These are phyloP conservation scores for Ectobius pallidus DNA, from an alignment of 2,888 invertebrate species.

Conservation along the genomic window DNA sequence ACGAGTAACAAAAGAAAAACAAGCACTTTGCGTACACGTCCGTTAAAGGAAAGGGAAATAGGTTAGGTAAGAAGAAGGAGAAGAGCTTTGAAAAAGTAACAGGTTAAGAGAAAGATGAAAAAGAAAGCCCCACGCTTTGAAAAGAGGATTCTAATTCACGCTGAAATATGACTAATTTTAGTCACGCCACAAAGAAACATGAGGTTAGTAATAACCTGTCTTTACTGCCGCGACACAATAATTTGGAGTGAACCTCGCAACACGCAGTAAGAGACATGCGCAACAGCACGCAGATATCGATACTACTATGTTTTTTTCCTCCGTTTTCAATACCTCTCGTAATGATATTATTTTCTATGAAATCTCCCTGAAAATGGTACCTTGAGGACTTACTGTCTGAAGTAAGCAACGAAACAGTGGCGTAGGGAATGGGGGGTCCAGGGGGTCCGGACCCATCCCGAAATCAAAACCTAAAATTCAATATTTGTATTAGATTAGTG, in stretches of 20 bases:
- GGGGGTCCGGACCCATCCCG: too few relatives aligned
- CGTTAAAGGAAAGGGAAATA: neutral
- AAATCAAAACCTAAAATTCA: too few relatives aligned
- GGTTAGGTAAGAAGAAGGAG: neutral
- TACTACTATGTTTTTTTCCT: neutral
- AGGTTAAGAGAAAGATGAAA: too few relatives aligned
- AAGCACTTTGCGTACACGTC: neutral
- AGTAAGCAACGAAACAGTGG: too few relatives aligned
- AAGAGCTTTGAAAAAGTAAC: neutral
- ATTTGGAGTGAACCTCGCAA: neutral
- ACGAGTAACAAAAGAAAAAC: too few relatives aligned
- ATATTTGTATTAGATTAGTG: too few relatives aligned
- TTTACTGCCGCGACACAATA: neutral
- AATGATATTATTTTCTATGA: too few relatives aligned
- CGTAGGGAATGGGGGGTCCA: too few relatives aligned
- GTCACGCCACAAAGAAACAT: neutral
- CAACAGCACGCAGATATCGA: neutral
- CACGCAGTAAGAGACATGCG: neutral
- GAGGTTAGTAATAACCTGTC: neutral
- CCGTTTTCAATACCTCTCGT: too few relatives aligned
- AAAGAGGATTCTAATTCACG: neutral
- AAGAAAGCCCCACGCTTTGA: too few relatives aligned
- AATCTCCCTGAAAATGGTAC: too few relatives aligned
- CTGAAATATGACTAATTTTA: neutral
- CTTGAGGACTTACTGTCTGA: too few relatives aligned